Evolutionary conservation across 2,888 invertebrate species (phyloP).

Genomic region (Pterobdella sp.): DNA sequence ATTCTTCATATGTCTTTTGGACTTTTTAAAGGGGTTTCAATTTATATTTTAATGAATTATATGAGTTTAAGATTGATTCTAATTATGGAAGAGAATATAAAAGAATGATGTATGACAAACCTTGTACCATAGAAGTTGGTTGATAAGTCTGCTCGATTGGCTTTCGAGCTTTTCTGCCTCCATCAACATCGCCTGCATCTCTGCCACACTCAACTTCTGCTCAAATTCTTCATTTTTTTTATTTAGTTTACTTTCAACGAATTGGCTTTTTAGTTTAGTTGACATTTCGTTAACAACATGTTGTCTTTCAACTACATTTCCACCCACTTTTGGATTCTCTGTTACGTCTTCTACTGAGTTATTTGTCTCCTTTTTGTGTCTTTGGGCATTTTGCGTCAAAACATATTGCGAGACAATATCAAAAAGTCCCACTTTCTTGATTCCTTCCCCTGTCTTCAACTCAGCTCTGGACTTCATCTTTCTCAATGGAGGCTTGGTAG

Average conservation of each 20-base stretch:
- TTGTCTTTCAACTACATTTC: background rate
- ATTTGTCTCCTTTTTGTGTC: background rate
- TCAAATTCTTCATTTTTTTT: background rate
- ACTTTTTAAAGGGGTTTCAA: background rate
- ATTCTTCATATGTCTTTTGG: background rate
- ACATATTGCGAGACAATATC: conserved; percentile 5
- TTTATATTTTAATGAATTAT: too few species aligned
- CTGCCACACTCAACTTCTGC: background rate
- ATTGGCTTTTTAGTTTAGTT: background rate
- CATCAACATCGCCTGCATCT: background rate
- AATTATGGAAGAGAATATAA: background rate
- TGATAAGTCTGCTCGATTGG: background rate
- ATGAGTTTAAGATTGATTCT: background rate
- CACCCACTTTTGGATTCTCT: background rate
- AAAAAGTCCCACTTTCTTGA: conserved; percentile 1
- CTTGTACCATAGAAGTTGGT: background rate
- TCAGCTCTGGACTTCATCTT: background rate
- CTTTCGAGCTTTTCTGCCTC: conserved; percentile 7
- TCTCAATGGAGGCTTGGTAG: background rate
- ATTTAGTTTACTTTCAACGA: background rate
- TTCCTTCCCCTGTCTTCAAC: background rate
- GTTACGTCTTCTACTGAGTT: background rate
- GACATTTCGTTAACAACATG: background rate
- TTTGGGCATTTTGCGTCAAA: background rate
- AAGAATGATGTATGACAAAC: background rate